These are phyloP conservation scores for Okapia johnstoni DNA, from an alignment of 2,113 vertebrate species.

Conservation along the genomic window DNA sequence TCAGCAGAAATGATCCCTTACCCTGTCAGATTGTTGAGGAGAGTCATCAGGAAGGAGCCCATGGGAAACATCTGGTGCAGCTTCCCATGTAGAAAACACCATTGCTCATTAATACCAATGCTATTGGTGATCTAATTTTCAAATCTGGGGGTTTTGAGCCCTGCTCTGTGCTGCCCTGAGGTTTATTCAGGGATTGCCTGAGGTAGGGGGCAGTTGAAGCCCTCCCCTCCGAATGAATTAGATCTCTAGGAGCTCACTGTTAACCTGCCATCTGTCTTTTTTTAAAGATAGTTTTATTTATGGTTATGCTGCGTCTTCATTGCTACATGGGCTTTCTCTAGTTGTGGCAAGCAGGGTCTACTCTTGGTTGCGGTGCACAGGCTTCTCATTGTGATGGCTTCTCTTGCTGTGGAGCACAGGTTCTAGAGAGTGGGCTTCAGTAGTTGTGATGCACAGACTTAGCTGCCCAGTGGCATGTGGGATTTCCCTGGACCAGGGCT, in stretches of 20 bases:
- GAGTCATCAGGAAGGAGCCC: no score
- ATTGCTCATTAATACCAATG: rapidly evolving
- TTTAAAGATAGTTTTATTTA: neutral
- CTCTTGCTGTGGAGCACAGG: neutral
- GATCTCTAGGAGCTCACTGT: neutral
- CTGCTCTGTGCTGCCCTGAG: rapidly evolving
- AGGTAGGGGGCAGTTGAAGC: rapidly evolving
- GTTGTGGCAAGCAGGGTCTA: neutral
- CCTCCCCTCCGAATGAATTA: neutral
- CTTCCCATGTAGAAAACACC: neutral
- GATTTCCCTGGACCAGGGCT: neutral
- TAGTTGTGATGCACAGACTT: neutral
- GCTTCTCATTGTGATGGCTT: neutral
- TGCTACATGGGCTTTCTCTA: neutral
- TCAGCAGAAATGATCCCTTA: neutral
- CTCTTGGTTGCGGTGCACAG: neutral
- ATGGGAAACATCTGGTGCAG: rapidly evolving
- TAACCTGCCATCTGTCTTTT: neutral
- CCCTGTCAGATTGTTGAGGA: rapidly evolving
- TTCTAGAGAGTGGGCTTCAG: neutral
- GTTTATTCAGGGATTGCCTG: neutral
- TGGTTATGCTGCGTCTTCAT: neutral
- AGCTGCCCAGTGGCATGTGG: neutral
- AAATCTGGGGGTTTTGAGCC: rapidly evolving
- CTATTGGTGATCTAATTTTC: rapidly evolving